Evolutionary conservation across 2,113 vertebrate species (phyloP).

Genomic region (Tyto alba): DNA sequence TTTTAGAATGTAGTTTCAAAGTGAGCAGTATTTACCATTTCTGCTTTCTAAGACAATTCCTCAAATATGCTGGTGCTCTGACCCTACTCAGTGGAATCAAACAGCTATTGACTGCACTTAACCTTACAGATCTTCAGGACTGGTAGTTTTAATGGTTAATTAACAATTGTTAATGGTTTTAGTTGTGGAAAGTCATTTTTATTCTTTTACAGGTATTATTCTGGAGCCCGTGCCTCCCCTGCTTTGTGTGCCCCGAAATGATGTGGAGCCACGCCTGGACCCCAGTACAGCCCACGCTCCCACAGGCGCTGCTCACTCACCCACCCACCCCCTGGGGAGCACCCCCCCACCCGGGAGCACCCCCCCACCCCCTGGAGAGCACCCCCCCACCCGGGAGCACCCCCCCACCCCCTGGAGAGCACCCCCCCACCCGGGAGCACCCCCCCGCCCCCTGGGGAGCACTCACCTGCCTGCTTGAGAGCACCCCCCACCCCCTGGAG

Average conservation of each 20-base stretch:
- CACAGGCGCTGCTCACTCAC: neutral
- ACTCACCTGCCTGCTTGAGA: no score
- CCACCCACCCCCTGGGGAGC: no score
- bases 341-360: no score
- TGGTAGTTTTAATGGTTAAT: neutral
- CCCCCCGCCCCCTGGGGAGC: no score
- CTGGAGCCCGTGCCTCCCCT: neutral
- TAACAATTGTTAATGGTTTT: neutral
- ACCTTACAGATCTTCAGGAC: neutral
- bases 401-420: no score
- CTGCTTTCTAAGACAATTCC: neutral
- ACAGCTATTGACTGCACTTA: neutral
- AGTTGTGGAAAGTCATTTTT: neutral
- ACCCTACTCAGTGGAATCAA: neutral
- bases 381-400: no score
- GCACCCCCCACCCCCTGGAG: no score
- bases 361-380: no score
- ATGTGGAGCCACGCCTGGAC: no score
- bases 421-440: no score
- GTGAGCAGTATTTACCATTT: neutral
- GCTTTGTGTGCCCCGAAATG: no score
- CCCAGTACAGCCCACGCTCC: no score
- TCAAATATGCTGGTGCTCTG: neutral
- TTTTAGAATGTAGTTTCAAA: fast-evolving
- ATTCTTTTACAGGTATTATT: fast-evolving